Percentiles rank a stretch among this genome's conserved stretches.
Conservation (phyloP, 2,888 invertebrate genomes). For the Schizaphis graminum region DNA sequence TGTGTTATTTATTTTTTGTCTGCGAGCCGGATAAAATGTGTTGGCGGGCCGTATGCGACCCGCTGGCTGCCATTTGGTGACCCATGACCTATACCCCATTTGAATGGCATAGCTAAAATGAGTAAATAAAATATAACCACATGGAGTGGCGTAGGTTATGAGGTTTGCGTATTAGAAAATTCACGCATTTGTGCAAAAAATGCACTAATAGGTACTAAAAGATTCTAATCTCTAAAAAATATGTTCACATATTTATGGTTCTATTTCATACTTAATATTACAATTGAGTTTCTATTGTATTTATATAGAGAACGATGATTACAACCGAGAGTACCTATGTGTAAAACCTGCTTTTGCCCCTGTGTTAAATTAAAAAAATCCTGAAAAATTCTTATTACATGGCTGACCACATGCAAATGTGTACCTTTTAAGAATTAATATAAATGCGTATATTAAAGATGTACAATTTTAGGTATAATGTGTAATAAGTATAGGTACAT, state of each 20-base stretch:
- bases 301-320: background rate
- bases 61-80: too few relatives aligned
- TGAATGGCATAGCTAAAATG: background rate
- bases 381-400: background rate
- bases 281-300: too few relatives aligned
- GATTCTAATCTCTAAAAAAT: background rate
- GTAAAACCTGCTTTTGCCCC: background rate
- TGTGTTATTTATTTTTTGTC: too few relatives aligned
- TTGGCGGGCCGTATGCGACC: too few relatives aligned
- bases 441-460: background rate
- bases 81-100: too few relatives aligned
- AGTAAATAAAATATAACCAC: background rate
- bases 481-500: background rate
- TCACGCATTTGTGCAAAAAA: background rate
- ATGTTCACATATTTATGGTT: background rate
- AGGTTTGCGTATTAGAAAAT: background rate
- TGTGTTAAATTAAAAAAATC: background rate
- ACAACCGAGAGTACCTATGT: background rate
- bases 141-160: background rate
- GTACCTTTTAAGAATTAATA: background rate
- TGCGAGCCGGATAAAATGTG: too few relatives aligned
- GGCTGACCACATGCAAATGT: background rate
- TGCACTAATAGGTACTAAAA: background rate
- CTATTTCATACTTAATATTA: background rate
- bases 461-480: background rate